Percentiles rank a stretch among this genome's conserved stretches.
Evolutionary conservation across 2,113 vertebrate species (phyloP).

Genomic region (Toxostoma redivivum): DNA sequence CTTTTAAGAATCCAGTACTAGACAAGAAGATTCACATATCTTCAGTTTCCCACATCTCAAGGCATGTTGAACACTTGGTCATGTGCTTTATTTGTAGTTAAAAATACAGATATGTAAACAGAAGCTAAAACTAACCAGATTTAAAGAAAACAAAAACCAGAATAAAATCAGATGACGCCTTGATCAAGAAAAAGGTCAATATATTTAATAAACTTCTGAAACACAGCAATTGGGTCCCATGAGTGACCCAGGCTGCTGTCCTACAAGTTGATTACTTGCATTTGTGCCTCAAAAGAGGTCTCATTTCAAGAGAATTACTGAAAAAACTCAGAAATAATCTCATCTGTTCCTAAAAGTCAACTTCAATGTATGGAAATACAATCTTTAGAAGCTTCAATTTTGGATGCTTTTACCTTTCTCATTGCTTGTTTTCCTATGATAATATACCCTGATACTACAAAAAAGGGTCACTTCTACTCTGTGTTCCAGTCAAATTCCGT

Average conservation of each 20-base stretch:
- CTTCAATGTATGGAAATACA: neutral
- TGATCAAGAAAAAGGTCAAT: neutral
- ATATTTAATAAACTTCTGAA: neutral
- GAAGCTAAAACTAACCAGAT: neutral
- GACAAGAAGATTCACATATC: neutral
- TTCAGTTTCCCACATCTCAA: neutral
- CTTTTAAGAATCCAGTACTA: neutral
- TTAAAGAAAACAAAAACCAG: neutral
- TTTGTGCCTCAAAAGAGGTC: neutral
- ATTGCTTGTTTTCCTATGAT: neutral
- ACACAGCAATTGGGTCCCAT: neutral
- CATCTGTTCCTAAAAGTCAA: neutral
- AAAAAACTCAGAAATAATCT: neutral
- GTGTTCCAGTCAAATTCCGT: neutral
- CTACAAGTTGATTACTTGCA: neutral
- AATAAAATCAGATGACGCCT: neutral
- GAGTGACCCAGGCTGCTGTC: neutral
- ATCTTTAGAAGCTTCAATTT: neutral
- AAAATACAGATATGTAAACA: neutral
- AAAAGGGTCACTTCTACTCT: neutral
- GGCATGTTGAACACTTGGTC: fast-evolving
- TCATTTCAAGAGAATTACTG: neutral
- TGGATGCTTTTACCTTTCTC: neutral
- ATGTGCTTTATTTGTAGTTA: neutral
- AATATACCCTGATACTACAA: neutral